Evolutionary conservation across 2,888 invertebrate genomes (phyloP).

Genomic region (Dasysyrphus albostriatus): DNA sequence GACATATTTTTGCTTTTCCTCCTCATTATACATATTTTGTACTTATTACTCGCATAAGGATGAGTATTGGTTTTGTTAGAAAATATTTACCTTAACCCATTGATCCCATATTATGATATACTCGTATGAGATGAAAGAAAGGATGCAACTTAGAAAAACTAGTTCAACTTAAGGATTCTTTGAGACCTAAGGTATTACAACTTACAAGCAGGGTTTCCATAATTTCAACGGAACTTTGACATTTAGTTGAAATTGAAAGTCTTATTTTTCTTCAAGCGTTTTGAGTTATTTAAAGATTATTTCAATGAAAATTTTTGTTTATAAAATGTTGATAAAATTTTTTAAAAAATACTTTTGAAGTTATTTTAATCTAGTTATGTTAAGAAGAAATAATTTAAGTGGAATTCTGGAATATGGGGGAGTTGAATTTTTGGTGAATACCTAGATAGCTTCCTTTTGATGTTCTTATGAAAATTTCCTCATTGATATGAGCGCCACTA

Average conservation of each 20-base stretch:
- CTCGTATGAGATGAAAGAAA: background rate
- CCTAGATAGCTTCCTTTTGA: too few species aligned
- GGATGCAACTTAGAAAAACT: slow-evolving; percentile 1
- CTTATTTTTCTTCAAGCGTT: too few species aligned
- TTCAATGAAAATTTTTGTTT: too few species aligned
- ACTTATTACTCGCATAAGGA: slow-evolving; percentile 13
- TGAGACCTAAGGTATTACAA: background rate
- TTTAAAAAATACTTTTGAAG: too few species aligned
- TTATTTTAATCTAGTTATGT: too few species aligned
- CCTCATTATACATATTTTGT: slow-evolving; percentile 24
- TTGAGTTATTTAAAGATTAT: too few species aligned
- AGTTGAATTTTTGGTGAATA: too few species aligned
- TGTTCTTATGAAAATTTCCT: too few species aligned
- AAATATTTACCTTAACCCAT: slow-evolving; percentile 33
- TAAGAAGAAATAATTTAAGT: too few species aligned
- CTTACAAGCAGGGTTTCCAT: background rate
- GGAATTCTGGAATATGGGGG: too few species aligned
- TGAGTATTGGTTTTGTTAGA: slow-evolving; percentile 33
- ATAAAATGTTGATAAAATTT: too few species aligned
- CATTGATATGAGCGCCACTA: too few species aligned
- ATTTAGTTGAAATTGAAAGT: background rate
- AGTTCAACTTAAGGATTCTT: slow-evolving; percentile 23
- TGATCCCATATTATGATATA: slow-evolving; percentile 8
- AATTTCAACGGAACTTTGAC: background rate
- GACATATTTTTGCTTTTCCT: slow-evolving; percentile 20